Evolutionary conservation across 2,888 invertebrate genomes (phyloP).

Genomic region (Drosophila lutescens): DNA sequence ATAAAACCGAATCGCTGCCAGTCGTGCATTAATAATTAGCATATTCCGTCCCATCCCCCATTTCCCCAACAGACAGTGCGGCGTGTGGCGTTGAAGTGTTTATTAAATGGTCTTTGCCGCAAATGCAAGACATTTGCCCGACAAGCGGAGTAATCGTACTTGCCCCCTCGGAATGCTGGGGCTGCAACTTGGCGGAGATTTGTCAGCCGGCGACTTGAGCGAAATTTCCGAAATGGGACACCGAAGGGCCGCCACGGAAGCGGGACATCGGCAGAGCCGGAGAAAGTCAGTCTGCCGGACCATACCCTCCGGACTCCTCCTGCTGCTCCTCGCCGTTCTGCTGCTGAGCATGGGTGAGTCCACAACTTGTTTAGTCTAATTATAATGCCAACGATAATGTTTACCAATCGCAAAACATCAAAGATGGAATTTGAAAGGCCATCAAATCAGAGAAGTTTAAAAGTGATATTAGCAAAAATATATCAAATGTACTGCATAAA

Average conservation of each 20-base stretch:
- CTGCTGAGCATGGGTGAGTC: slow-evolving; percentile 58
- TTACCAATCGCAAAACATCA: slow-evolving; percentile 27
- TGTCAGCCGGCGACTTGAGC: slow-evolving; percentile 46
- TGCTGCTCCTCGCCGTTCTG: slow-evolving; percentile 45
- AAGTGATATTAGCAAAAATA: neutral
- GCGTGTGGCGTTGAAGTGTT: slow-evolving; percentile 72
- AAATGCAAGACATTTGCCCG: slow-evolving; percentile 57
- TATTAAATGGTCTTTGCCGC: slow-evolving; percentile 66
- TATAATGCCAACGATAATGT: slow-evolving; percentile 18
- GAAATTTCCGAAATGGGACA: slow-evolving; percentile 48
- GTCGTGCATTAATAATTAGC: slow-evolving; percentile 56
- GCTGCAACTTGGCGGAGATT: slow-evolving; percentile 48
- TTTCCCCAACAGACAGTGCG: slow-evolving; percentile 34
- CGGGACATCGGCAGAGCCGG: slow-evolving; percentile 29
- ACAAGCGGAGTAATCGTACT: slow-evolving; percentile 1
- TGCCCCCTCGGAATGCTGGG: slow-evolving; percentile 40
- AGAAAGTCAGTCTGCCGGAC: slow-evolving; percentile 30
- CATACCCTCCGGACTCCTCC: slow-evolving; percentile 31
- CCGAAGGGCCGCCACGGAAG: slow-evolving; percentile 34
- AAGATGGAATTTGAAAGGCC: slow-evolving; percentile 1
- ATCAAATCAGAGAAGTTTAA: neutral
- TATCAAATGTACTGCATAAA: neutral
- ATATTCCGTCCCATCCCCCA: slow-evolving; percentile 30
- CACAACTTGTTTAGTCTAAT: slow-evolving; percentile 15
- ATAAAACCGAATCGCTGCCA: slow-evolving; percentile 27